Evolutionary conservation across 1,140 invertebrate species (phyloP).

Genomic region (Uloborus diversus): DNA sequence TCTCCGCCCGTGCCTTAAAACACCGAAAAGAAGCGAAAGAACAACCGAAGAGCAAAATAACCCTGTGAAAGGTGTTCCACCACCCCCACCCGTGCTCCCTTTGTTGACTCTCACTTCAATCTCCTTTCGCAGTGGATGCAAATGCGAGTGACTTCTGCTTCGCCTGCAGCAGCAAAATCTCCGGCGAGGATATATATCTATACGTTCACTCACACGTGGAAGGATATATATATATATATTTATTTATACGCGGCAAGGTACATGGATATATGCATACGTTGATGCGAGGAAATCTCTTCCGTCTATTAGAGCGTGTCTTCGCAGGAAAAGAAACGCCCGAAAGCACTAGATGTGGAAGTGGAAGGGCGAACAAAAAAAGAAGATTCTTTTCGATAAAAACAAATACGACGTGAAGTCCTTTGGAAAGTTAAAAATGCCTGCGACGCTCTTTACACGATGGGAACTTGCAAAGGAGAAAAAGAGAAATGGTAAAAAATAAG

Average conservation of each 20-base stretch:
- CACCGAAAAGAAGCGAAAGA: conserved; percentile 35
- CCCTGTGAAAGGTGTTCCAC: conserved; percentile 32
- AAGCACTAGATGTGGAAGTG: background rate
- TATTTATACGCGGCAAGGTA: too few species aligned
- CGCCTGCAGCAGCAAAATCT: conserved; percentile 13
- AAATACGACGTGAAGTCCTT: conserved; percentile 33
- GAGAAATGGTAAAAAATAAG: conserved; percentile 6
- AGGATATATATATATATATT: background rate
- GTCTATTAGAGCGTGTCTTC: conserved; percentile 41
- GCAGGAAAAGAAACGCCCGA: conserved; percentile 4
- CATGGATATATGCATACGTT: conserved; percentile 16
- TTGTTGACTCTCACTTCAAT: conserved; percentile 35
- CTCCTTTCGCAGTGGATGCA: conserved; percentile 12
- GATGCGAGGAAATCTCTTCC: conserved; percentile 37
- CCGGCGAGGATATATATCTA: conserved; percentile 8
- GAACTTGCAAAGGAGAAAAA: background rate
- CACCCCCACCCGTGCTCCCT: background rate
- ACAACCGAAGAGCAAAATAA: conserved; percentile 24
- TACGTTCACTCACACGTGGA: background rate
- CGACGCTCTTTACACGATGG: conserved; percentile 17
- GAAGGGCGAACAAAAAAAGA: background rate
- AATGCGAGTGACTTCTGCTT: conserved; percentile 22
- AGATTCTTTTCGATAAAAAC: conserved; percentile 31
- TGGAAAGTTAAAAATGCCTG: conserved; percentile 43
- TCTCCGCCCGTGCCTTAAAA: conserved; percentile 1